Conservation (phyloP, 2,797 vertebrate genomes). For the Lagocephalus sceleratus region DNA sequence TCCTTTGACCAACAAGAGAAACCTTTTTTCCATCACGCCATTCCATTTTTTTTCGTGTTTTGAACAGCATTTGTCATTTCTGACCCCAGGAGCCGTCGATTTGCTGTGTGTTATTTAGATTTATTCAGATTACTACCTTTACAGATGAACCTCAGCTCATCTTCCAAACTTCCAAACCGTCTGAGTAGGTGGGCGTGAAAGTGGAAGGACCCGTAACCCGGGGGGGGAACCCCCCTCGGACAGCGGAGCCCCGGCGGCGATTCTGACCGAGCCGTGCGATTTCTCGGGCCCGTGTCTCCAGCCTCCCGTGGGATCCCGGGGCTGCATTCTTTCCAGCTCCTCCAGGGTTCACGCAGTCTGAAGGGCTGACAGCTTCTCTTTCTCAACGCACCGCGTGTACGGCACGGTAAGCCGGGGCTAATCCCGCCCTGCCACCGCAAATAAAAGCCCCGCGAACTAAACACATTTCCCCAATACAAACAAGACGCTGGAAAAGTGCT, state of each 20-base stretch:
- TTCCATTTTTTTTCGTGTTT: too few relatives aligned
- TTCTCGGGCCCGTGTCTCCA: not conserved
- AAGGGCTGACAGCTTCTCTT: conserved; percentile 39
- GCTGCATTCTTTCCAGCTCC: conserved; percentile 72
- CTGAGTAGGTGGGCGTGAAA: not conserved
- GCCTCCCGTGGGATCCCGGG: too few relatives aligned
- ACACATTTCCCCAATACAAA: conserved; percentile 62
- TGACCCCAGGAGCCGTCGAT: too few relatives aligned
- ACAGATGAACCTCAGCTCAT: too few relatives aligned
- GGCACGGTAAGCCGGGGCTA: conserved; percentile 50
- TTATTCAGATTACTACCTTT: too few relatives aligned
- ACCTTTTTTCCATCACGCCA: too few relatives aligned
- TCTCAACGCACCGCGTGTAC: conserved; percentile 36
- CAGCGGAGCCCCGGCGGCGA: too few relatives aligned
- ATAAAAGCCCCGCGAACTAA: conserved; percentile 48
- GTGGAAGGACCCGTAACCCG: too few relatives aligned
- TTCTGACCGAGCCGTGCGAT: not conserved
- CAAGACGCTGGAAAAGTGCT: conserved; percentile 49
- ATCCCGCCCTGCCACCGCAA: conserved; percentile 57
- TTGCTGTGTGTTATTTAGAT: too few relatives aligned
- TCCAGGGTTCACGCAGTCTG: conserved; percentile 47
- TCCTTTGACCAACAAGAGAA: not conserved
- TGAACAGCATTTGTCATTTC: too few relatives aligned
- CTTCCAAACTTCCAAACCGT: too few relatives aligned
- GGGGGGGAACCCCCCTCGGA: too few relatives aligned